A percentile compares a stretch with the other conserved stretches of the same genome.
Conservation (phyloP, 2,888 invertebrate genomes). For the Drosophila gaucha region DNA sequence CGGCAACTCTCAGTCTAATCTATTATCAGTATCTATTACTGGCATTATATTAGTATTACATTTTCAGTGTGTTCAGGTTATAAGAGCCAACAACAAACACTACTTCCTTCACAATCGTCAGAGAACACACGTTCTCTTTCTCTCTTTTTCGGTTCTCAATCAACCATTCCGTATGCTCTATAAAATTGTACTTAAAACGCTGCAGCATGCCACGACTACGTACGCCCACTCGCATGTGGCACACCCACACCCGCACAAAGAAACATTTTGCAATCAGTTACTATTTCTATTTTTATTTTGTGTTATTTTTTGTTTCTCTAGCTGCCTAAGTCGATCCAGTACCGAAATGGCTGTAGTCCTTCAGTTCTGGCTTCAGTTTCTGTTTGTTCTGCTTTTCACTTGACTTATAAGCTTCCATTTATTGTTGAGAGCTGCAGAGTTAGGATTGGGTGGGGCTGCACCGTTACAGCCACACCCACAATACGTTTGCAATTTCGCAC, state of each 20-base stretch:
- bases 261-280: constrained; percentile 58
- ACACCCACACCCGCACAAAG: constrained; percentile 50
- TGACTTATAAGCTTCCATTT: constrained; percentile 80
- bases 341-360: constrained; percentile 55
- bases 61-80: no score
- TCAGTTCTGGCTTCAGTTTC: constrained; percentile 48
- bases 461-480: constrained; percentile 64
- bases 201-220: constrained; percentile 52
- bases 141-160: background rate
- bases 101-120: constrained; percentile 66
- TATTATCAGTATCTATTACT: no score
- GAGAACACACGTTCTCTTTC: background rate
- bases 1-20: no score
- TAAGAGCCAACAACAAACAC: constrained; percentile 28
- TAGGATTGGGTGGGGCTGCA: constrained; percentile 25
- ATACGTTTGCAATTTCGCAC: constrained; percentile 78
- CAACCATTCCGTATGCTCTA: constrained; percentile 58
- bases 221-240: constrained; percentile 42
- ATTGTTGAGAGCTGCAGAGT: constrained; percentile 51
- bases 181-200: constrained; percentile 79
- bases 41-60: no score
- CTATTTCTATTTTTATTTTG: constrained; percentile 13
- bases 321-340: constrained; percentile 33
- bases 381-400: constrained; percentile 70
- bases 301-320: constrained; percentile 1